Evolutionary conservation across 2,888 invertebrate species (phyloP).

Genomic region (Clunio marinus): DNA sequence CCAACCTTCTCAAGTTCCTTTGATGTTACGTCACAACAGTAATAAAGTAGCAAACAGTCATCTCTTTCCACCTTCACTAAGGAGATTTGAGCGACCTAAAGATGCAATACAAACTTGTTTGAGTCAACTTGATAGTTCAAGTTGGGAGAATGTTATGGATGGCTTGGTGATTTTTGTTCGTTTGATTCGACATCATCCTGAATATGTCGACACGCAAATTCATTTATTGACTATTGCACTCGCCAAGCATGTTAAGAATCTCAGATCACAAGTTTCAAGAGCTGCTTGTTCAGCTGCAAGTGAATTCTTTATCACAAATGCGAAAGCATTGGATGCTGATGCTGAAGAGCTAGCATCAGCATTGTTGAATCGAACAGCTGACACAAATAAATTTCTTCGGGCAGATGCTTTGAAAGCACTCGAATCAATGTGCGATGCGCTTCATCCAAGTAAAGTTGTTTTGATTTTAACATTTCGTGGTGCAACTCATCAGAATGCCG

Average conservation of each 20-base stretch:
- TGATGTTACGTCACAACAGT: slow-evolving; percentile 41
- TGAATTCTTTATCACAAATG: slow-evolving; percentile 68
- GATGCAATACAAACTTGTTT: slow-evolving; percentile 61
- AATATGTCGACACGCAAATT: slow-evolving; percentile 60
- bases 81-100: slow-evolving; percentile 61
- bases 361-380: slow-evolving; percentile 82
- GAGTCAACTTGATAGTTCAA: slow-evolving; percentile 63
- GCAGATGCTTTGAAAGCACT: slow-evolving; percentile 75
- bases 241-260: slow-evolving; percentile 75
- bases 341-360: slow-evolving; percentile 79
- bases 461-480: slow-evolving; percentile 66
- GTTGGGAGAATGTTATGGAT: slow-evolving; percentile 76
- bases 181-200: slow-evolving; percentile 63
- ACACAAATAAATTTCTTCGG: slow-evolving; percentile 88
- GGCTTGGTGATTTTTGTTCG: slow-evolving; percentile 66
- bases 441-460: slow-evolving; percentile 65
- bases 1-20: not conserved
- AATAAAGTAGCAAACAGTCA: slow-evolving; percentile 45
- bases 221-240: slow-evolving; percentile 67
- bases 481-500: slow-evolving; percentile 76
- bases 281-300: slow-evolving; percentile 79
- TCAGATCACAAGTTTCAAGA: slow-evolving; percentile 88
- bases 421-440: slow-evolving; percentile 73
- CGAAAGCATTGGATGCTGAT: slow-evolving; percentile 63
- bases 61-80: slow-evolving; percentile 48